Evolutionary conservation across 2,888 invertebrate species (phyloP).

Genomic region (Imbricaverruca yamaguchii): DNA sequence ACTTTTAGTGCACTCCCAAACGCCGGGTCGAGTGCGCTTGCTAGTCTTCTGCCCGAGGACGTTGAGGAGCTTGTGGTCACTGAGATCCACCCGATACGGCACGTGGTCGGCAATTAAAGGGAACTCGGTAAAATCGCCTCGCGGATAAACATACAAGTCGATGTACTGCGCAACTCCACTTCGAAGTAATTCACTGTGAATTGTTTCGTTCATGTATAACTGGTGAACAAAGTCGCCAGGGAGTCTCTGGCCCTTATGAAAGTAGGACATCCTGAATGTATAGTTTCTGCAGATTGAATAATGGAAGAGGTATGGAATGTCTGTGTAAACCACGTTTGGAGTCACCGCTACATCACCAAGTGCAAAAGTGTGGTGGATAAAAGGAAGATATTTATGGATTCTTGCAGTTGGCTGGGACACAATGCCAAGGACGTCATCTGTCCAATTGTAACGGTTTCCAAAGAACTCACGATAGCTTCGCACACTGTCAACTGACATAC

Average conservation of each 20-base stretch:
- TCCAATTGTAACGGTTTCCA: neutral
- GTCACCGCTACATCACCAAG: neutral
- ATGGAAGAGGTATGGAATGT: neutral
- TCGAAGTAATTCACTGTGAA: neutral
- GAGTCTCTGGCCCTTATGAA: neutral
- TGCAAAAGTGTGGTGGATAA: neutral
- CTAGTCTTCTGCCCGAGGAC: neutral
- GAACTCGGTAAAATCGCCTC: conserved; percentile 1
- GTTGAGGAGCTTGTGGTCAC: neutral
- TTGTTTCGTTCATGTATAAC: neutral
- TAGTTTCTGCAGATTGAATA: neutral
- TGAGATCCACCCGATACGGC: neutral
- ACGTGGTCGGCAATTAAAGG: conserved; percentile 2
- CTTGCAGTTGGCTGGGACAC: neutral
- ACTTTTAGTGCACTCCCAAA: neutral
- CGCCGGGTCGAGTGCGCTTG: neutral
- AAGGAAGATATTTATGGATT: neutral
- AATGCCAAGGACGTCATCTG: neutral
- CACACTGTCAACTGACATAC: neutral
- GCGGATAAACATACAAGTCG: neutral
- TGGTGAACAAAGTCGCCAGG: neutral
- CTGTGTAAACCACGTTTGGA: neutral
- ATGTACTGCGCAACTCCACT: neutral
- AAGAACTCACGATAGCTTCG: neutral
- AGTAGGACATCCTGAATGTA: neutral